Percentiles rank a stretch among this genome's conserved stretches.
Conservation (phyloP, 2,113 vertebrate species). For the Enhydra lutris region DNA sequence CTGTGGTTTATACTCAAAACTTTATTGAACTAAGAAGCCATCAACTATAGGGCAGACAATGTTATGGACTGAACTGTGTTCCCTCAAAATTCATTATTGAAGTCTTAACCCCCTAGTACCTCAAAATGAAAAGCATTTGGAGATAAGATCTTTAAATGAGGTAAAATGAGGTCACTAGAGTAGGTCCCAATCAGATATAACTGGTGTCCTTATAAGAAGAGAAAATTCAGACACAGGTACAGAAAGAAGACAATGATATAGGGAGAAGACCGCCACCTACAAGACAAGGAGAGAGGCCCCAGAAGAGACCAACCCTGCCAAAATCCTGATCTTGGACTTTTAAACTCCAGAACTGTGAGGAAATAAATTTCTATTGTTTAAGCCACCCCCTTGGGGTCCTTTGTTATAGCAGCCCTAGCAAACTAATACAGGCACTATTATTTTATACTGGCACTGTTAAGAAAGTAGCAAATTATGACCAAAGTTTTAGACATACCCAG, state of each 20-base stretch:
- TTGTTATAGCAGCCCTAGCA: not conserved
- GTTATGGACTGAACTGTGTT: not conserved
- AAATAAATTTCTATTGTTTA: not conserved
- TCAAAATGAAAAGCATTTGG: conserved; percentile 14
- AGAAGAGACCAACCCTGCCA: not conserved
- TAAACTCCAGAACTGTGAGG: not conserved
- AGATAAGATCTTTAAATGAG: not conserved
- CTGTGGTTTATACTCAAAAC: not conserved
- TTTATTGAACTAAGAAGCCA: not conserved
- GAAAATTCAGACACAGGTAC: not conserved
- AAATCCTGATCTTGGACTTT: not conserved
- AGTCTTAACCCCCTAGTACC: not conserved
- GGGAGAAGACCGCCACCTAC: not conserved
- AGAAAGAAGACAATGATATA: accelerated
- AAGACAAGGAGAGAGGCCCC: not conserved
- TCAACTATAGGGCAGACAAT: not conserved
- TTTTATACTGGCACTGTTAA: not conserved
- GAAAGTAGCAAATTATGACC: not conserved
- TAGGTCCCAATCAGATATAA: not conserved
- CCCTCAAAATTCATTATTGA: conserved; percentile 19
- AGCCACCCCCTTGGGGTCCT: not conserved
- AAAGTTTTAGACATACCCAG: not conserved
- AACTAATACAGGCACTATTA: not conserved
- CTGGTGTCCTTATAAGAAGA: not conserved
- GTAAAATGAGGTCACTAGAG: not conserved